These are phyloP conservation scores for Homarus americanus DNA, from an alignment of 1,140 invertebrate species.

Conservation along the genomic window DNA sequence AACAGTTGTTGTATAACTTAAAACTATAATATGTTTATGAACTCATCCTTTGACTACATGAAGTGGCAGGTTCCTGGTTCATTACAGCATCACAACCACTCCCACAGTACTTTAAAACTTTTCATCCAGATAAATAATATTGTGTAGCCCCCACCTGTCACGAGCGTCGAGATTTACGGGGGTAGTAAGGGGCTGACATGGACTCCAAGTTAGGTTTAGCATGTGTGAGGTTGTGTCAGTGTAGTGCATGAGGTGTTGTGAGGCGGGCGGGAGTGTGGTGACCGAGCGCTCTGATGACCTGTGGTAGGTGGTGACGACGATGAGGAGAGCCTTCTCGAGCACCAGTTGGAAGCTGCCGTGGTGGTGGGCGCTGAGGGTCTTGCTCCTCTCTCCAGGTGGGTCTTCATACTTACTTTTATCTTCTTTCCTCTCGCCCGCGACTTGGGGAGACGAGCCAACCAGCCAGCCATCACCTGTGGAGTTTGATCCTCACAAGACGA, in stretches of 20 bases:
- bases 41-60: too few species aligned
- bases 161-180: too few species aligned
- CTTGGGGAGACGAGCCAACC: background rate
- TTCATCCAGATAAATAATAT: background rate
- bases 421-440: background rate
- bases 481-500: background rate
- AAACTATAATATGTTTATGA: too few species aligned
- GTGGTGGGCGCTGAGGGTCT: constrained; percentile 8
- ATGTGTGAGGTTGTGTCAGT: constrained; percentile 24
- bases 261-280: constrained; percentile 20
- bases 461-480: background rate
- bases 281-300: constrained; percentile 53
- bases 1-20: too few species aligned
- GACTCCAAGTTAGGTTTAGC: constrained; percentile 53
- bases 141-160: too few species aligned
- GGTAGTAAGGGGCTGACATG: constrained; percentile 21
- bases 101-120: background rate
- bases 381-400: constrained; percentile 32
- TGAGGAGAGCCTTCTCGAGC: constrained; percentile 48
- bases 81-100: background rate
- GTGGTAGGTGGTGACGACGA: constrained; percentile 59
- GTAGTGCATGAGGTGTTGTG: constrained; percentile 51
- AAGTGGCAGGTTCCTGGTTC: background rate
- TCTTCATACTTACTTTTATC: background rate
- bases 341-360: constrained; percentile 39